These are phyloP conservation scores for Xanthorhoe designata DNA, from an alignment of 2,888 invertebrate species.

Conservation along the genomic window DNA sequence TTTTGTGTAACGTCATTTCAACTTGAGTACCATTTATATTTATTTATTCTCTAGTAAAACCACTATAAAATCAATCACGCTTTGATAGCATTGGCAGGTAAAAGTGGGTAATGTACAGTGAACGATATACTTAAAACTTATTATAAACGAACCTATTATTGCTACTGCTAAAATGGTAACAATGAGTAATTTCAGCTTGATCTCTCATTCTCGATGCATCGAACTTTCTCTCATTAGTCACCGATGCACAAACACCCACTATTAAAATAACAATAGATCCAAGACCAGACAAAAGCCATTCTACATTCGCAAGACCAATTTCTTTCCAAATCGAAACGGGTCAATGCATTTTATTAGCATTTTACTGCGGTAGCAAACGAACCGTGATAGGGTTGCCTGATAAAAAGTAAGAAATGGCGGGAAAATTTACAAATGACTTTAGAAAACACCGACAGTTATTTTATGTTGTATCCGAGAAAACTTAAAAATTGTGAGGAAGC, in stretches of 20 bases:
- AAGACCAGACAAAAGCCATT: conserved; percentile 42
- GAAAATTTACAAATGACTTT: conserved; percentile 17
- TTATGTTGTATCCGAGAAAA: neutral
- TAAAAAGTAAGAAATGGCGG: conserved; percentile 18
- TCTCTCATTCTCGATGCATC: conserved; percentile 21
- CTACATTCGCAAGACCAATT: conserved; percentile 44
- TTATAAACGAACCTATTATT: neutral
- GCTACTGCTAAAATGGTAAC: conserved; percentile 5
- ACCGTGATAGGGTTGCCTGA: conserved; percentile 37
- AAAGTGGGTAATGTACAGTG: neutral
- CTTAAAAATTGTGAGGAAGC: neutral
- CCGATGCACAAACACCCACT: conserved; percentile 35
- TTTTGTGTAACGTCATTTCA: neutral
- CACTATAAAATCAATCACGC: too few species aligned
- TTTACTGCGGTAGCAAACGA: conserved; percentile 42
- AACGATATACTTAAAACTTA: neutral
- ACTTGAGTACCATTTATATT: neutral
- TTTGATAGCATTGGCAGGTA: neutral
- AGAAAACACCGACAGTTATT: conserved; percentile 2
- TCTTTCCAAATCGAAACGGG: conserved; percentile 45
- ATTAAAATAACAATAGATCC: conserved; percentile 40
- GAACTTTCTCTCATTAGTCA: conserved; percentile 35
- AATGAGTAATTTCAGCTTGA: conserved; percentile 22
- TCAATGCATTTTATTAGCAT: conserved; percentile 44
- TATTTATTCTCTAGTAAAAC: too few species aligned